Evolutionary conservation across 2,113 vertebrate species (phyloP).

Genomic region (Alligator sinensis): DNA sequence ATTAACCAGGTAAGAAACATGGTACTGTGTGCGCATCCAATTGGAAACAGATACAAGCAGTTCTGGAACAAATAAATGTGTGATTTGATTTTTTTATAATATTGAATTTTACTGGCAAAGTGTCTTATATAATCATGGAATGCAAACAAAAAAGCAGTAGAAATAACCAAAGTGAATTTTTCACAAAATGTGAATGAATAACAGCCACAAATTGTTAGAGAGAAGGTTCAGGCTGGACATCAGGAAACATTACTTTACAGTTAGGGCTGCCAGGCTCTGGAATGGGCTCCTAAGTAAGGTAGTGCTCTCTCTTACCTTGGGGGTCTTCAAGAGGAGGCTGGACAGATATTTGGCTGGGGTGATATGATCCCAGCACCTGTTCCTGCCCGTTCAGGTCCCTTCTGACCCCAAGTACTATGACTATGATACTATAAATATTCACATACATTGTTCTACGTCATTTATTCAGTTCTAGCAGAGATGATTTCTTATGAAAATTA

Average conservation of each 20-base stretch:
- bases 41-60: not conserved
- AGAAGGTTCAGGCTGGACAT: too few relatives aligned
- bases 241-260: too few relatives aligned
- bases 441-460: not conserved
- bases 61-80: not conserved
- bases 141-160: not conserved
- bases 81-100: not conserved
- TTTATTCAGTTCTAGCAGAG: not conserved
- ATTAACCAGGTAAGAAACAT: not conserved
- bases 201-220: too few relatives aligned
- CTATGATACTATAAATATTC: not conserved
- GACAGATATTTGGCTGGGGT: too few relatives aligned
- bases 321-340: too few relatives aligned
- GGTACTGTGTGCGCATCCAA: fast-evolving
- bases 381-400: too few relatives aligned
- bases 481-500: not conserved
- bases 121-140: not conserved
- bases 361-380: too few relatives aligned
- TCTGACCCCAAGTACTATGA: too few relatives aligned
- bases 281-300: too few relatives aligned
- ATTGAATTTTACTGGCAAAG: not conserved
- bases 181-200: not conserved
- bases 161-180: not conserved
- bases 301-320: too few relatives aligned
- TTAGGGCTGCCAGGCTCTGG: too few relatives aligned